These are phyloP conservation scores for Urocolius indicus DNA, from an alignment of 2,113 vertebrate species.

Conservation along the genomic window DNA sequence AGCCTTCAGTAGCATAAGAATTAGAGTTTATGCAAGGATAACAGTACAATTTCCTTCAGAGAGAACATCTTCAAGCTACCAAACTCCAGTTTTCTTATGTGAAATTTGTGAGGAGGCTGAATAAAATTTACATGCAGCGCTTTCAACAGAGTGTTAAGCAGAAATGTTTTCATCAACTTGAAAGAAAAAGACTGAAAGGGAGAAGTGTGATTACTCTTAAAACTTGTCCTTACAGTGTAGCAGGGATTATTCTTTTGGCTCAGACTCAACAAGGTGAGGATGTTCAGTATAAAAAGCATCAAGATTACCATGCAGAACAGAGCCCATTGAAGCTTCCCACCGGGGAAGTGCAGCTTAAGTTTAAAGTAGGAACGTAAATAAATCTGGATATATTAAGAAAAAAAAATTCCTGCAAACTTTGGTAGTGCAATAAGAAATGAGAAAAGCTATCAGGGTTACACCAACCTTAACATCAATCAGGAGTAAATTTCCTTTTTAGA, in stretches of 20 bases:
- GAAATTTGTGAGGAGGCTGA: neutral
- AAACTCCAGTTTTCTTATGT: neutral
- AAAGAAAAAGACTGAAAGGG: neutral
- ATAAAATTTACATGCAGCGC: neutral
- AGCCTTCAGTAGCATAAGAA: neutral
- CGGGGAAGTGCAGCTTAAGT: neutral
- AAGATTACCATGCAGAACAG: fast-evolving
- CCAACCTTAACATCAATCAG: neutral
- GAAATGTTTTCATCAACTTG: neutral
- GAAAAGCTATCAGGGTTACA: neutral
- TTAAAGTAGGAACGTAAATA: neutral
- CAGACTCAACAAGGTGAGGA: neutral
- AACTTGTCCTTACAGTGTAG: neutral
- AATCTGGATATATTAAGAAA: neutral
- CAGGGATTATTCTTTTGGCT: neutral
- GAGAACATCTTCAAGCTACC: neutral
- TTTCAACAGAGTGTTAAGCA: neutral
- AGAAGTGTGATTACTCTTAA: neutral
- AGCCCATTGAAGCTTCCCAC: neutral
- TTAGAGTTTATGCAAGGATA: neutral
- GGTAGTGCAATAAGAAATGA: neutral
- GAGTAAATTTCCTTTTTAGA: neutral
- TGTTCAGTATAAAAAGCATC: fast-evolving
- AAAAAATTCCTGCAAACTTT: neutral
- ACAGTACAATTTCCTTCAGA: neutral